Evolutionary conservation across 2,797 vertebrate genomes (phyloP).

Genomic region (Danio albolineatus): DNA sequence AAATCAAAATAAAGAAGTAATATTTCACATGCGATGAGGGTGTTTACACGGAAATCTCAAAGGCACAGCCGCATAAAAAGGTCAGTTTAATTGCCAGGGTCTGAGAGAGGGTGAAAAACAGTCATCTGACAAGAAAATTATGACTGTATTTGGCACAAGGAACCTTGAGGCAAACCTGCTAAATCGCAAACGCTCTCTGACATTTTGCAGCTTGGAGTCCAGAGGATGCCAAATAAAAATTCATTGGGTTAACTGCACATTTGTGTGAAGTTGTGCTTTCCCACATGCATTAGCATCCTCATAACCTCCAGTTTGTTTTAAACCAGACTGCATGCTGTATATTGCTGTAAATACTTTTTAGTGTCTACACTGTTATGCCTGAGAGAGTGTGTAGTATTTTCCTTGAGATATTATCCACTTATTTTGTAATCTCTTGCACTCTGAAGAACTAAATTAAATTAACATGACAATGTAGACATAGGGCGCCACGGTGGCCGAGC

Average conservation of each 20-base stretch:
- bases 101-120: not conserved
- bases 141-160: not conserved
- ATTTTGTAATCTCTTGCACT: not conserved
- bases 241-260: not conserved
- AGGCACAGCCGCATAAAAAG: not conserved
- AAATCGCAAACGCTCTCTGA: conserved; percentile 20
- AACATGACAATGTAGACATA: not conserved
- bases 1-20: not conserved
- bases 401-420: not conserved
- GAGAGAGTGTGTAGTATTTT: not conserved
- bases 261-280: not conserved
- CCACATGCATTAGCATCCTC: not conserved
- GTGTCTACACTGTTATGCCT: not conserved
- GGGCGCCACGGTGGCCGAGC: too few relatives aligned
- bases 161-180: not conserved
- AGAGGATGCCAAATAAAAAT: not conserved
- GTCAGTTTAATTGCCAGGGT: not conserved
- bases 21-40: not conserved
- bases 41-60: not conserved
- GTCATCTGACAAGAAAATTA: conserved; percentile 2
- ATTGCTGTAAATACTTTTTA: not conserved
- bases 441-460: not conserved
- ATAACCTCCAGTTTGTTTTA: not conserved
- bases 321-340: not conserved
- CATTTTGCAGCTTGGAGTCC: not conserved